Conservation (phyloP, 1,140 invertebrate genomes). For the Pseudomyrmex cubaensis region DNA sequence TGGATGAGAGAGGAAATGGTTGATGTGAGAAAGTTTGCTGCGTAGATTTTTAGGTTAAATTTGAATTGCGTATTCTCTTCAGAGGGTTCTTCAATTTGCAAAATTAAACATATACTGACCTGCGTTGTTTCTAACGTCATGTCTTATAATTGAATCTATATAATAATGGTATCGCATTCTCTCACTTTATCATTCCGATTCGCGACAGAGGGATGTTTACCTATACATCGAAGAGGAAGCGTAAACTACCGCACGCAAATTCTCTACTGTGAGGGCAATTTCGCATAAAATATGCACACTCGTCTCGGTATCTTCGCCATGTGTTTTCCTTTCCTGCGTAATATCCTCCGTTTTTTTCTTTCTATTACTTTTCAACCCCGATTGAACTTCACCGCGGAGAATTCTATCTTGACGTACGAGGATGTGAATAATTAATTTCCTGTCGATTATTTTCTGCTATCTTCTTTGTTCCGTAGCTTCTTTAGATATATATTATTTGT, state of each 20-base stretch:
- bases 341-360: background rate
- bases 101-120: background rate
- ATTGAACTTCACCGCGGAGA: conserved; percentile 11
- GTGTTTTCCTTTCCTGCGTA: conserved; percentile 20
- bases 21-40: too few species aligned
- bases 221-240: conserved; percentile 47
- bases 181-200: background rate
- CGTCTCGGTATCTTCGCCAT: conserved; percentile 6
- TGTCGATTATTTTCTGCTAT: conserved; percentile 6
- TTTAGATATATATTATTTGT: too few species aligned
- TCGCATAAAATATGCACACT: conserved; percentile 71
- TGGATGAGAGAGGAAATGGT: too few species aligned
- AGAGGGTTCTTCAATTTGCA: background rate
- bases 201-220: conserved; percentile 9
- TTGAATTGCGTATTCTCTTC: background rate
- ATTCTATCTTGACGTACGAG: conserved; percentile 41
- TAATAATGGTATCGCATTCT: background rate
- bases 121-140: background rate
- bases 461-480: background rate
- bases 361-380: background rate
- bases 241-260: conserved; percentile 53
- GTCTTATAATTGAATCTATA: background rate
- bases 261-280: conserved; percentile 60
- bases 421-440: conserved; percentile 64
- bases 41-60: background rate